Evolutionary conservation across 2,888 invertebrate genomes (phyloP), one percentile per base, ranked within the genome.

Genomic region (Drosophila dives): DNA sequence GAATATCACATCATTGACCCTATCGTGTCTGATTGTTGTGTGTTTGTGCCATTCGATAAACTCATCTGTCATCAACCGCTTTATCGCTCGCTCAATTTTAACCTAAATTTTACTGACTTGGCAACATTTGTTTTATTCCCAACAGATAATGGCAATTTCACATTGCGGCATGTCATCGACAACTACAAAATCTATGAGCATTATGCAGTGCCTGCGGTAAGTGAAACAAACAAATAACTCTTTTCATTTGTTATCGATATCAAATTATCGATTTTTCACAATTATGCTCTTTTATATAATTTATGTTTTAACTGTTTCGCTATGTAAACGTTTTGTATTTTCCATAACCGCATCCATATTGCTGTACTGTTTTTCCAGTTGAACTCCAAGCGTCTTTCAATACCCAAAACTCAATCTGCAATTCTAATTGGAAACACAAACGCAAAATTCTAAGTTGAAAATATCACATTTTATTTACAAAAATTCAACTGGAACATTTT

Each of bases 141-240:
- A 86, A 45, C 77, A 93, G 93, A 92, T 93, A 64, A 92, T 93
- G 90, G 92, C 96, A 89, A 94, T 96, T 91, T 95, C 96, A 89
- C 95, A 96, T 91, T 95, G 94, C 90, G 95, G 95, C 70, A 94
- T 94, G 75, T 94, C 94, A 63, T 94, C 94, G 45, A 92, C 94
- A 65, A 88, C 91, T n/a, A 92, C 94, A 71, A 93, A 94, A 77
- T 93, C 94, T 77, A 95, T 97, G 94, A 97, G 96, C 93, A 96
- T 97, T 80, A 94, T 97, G 83, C 96, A 97, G 92, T 97, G 97
- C 93, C 94, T 97, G 84, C 96, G 95, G 95, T 96, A 92, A 94
- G 94, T 86, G 68, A 68, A 29, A 2, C 20, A 29, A 29, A 12
- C 3, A 15, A 10, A 6, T 50, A 15, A n/a, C 12, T 17, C 15